Evolutionary conservation across 64 coral and sea anemone genomes (phyloP).

Genomic region (Anthopleura sola): DNA sequence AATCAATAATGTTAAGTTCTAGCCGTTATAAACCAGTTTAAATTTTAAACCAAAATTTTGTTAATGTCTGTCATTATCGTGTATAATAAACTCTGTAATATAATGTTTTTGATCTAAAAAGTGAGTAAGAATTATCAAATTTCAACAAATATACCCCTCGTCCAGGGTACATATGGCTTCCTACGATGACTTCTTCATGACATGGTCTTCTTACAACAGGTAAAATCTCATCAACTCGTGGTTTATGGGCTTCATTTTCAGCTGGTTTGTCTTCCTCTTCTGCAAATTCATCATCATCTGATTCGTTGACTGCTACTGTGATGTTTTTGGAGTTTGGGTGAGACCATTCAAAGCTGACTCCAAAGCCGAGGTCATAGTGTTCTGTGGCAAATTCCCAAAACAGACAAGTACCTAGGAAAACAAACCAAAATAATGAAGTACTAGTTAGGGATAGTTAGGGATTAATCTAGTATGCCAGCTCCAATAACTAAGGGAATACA

Average conservation of each 20-base stretch:
- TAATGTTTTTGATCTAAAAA: conserved; percentile 98
- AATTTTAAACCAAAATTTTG: not conserved
- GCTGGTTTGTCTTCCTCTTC: conserved; percentile 70
- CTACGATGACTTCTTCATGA: conserved; percentile 97
- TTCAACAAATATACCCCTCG: conserved; percentile 94
- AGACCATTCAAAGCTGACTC: conserved; percentile 97
- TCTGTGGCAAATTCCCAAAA: conserved; percentile 99
- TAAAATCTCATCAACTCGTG: conserved; percentile 89
- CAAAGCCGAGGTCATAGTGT: conserved; percentile 91
- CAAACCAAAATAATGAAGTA: not conserved
- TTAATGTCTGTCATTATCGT: conserved; percentile 43
- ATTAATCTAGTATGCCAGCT: not conserved
- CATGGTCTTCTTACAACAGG: conserved; percentile 90
- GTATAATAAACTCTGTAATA: conserved; percentile 99
- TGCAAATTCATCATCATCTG: conserved; percentile 79
- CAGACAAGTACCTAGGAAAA: conserved; percentile 76
- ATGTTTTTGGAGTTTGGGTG: conserved; percentile 75
- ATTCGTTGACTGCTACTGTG: conserved; percentile 91
- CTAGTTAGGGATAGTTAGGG: too few species aligned
- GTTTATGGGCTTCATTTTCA: conserved; percentile 44
- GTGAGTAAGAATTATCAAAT: conserved; percentile 98
- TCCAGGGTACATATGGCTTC: conserved; percentile 95
- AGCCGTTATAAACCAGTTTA: not conserved
- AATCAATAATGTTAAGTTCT: not conserved
- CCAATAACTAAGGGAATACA: not conserved